Evolutionary conservation across 1,140 invertebrate species (phyloP), one percentile per base, ranked within the genome.

Genomic region (Zaprionus lachaisei): DNA sequence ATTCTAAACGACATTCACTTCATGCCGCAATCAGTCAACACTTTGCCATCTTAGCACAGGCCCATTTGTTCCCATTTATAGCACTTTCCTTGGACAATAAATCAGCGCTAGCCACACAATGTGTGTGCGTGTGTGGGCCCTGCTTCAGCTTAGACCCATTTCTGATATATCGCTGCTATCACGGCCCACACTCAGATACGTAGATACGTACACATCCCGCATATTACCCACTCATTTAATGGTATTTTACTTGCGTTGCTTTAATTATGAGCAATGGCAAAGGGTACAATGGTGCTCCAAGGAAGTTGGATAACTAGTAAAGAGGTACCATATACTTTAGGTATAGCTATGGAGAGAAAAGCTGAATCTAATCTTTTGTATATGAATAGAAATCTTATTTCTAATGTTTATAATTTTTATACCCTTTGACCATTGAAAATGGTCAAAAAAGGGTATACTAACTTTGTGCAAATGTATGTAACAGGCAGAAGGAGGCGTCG

Each of bases 61-160:
- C 41, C 41, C 41, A 47, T 47, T 47, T 47, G n/a, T 47, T 17
- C 41, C 41, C 41, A 47, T 47, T 47, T 47, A 47, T 47, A 47
- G 41, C 41, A 47, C n/a, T 47, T 47, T 47, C 41, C 41, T 47
- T 47, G 41, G 41, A 17, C 41, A 17, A 47, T 47, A 47, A 47
- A 47, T 47, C 41, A 47, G 41, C 7, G 41, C 41, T 47, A 47
- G 41, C 11, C 41, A 47, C 41, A 47, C 41, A 47, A 47, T 47
- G 2, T 44, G n/a, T 17, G 41, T 17, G 41, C 9, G 41, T 9
- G n/a, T 17, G 31, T 34, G 31, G 31, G 31, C 31, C 2, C 31
- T 11, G 9, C 2, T 34, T n/a, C 41, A n/a, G 38, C 41, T 47
- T 17, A 17, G 41, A 47, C 41, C 41, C 41, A 47, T 47, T 47